A percentile compares a stretch with the other conserved stretches of the same genome.
Conservation (phyloP, 2,797 vertebrate genomes). For the Selene dorsalis region DNA sequence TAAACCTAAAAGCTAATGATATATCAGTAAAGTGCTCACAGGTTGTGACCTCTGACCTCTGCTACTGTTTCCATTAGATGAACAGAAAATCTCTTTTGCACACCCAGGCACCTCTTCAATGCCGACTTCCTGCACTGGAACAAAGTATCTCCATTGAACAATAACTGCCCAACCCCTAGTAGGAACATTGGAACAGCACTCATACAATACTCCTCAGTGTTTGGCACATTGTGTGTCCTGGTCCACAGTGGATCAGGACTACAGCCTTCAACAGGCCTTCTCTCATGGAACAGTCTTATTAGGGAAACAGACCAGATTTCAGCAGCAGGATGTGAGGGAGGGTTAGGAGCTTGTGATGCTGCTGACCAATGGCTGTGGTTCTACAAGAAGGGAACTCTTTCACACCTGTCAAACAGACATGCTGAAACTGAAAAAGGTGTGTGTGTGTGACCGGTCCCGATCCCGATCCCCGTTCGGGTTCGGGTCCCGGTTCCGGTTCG, state of each 20-base stretch:
- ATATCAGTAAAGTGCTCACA: not conserved
- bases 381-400: conserved; percentile 37
- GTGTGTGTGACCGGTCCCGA: too few relatives aligned
- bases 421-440: conserved; percentile 25
- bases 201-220: not conserved
- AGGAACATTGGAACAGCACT: not conserved
- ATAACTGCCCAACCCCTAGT: not conserved
- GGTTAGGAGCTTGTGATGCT: not conserved
- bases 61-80: not conserved
- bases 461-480: too few relatives aligned
- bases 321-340: conserved; percentile 15
- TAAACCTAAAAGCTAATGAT: not conserved
- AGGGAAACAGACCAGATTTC: conserved; percentile 43
- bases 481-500: too few relatives aligned
- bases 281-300: conserved; percentile 44
- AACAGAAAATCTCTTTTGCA: conserved; percentile 1
- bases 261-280: conserved; percentile 22
- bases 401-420: conserved; percentile 59
- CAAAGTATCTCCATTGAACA: not conserved
- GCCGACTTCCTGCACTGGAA: not conserved
- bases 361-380: conserved; percentile 22
- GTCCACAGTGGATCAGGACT: conserved; percentile 6
- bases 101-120: not conserved
- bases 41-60: not conserved
- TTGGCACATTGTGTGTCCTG: conserved; percentile 19